Percentiles rank a stretch among this genome's conserved stretches.
Evolutionary conservation across 2,113 vertebrate species (phyloP).

Genomic region (Piaya cayana): DNA sequence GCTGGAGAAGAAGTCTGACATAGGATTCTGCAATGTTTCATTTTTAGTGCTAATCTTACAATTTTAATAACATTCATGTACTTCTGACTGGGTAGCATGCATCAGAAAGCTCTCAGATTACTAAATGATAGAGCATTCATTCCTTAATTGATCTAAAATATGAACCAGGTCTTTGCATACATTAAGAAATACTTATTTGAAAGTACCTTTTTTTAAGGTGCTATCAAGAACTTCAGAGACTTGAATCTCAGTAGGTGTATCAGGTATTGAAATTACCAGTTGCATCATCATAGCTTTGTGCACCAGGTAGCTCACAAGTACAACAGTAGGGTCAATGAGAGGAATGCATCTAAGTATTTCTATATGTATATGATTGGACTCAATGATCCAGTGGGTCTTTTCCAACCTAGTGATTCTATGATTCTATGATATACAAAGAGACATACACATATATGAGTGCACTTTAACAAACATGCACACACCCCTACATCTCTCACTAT

Average conservation of each 20-base stretch:
- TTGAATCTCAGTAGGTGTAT: background rate
- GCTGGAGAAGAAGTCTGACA: background rate
- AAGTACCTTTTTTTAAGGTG: background rate
- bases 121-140: background rate
- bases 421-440: background rate
- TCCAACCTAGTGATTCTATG: too few relatives aligned
- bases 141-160: background rate
- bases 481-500: background rate
- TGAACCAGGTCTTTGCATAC: background rate
- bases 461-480: background rate
- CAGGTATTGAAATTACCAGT: background rate
- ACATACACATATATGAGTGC: background rate
- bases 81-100: background rate
- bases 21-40: background rate
- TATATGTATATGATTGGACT: background rate
- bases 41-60: background rate
- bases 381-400: too few relatives aligned
- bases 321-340: rapidly evolving
- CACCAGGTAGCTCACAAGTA: background rate
- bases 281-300: background rate
- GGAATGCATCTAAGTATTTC: background rate
- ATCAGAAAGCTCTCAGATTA: background rate
- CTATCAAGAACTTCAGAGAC: background rate
- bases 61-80: conserved; percentile 15
- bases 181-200: background rate